Base-by-base conservation (phyloP, 2,113 vertebrate species). In the Cyanoramphus novaezelandiae region DNA sequence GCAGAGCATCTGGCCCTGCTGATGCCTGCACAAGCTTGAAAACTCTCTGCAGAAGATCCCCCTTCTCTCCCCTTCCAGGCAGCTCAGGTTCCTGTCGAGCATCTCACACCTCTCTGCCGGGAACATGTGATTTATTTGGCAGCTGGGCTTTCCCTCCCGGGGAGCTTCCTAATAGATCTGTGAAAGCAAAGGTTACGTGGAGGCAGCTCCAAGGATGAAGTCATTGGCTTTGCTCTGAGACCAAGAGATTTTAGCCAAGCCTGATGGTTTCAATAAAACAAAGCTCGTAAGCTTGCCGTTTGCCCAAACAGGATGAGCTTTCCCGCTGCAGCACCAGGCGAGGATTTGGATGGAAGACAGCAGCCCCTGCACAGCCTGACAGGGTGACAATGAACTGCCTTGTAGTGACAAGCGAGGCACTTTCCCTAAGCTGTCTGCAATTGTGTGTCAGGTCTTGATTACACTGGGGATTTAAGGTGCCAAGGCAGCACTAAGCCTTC, bases 241-340 rank as follows among this genome's bases (percentile, higher is more conserved):
- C 70, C 44, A 3, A 2, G 90, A 92, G 94, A 72, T 83, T 92
- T 83, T 14, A 78, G 95, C 97, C 97, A 97, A 92, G 88, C 80
- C 90, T 52, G 93, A 92, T 95, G 95, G 96, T 97, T 98, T 95
- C 96, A 97, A 96, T 97, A 96, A 97, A 96, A 78, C 65, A 91
- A 79, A 94, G 88, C 92, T n/a, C 0, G 0, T 9, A 65, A 81
- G 28, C 77, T 82, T 24, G 59, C 47, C 11, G 15, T 29, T 69
- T 43, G 84, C 95, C 93, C 91, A 49, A 23, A 37, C 4, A 8
- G 95, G 92, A 86, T 81, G 92, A 95, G 91, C 2, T 52, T 6
- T 65, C 13, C 78, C 3, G 6, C 49, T n/a, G 65, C 70, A 19
- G 59, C 7, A 2, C 50, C 67, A 46, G 81, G 88, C 12, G 7